These are phyloP conservation scores for Caradrina clavipalpis DNA, from an alignment of 2,888 invertebrate species.

Conservation along the genomic window DNA sequence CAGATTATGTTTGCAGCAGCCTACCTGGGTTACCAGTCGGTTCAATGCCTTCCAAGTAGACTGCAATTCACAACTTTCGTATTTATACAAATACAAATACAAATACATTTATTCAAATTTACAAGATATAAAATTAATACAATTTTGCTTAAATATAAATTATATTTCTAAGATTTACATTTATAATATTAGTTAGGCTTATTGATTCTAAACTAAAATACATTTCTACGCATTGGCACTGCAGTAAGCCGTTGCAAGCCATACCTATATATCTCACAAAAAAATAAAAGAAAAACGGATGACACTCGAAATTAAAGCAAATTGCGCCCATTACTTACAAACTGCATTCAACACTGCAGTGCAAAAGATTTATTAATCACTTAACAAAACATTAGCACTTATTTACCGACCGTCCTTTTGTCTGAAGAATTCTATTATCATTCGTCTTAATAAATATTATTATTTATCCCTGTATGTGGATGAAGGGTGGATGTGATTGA, in stretches of 20 bases:
- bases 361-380: constrained; percentile 34
- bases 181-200: too few relatives aligned
- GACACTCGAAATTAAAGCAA: constrained; percentile 39
- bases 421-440: constrained; percentile 68
- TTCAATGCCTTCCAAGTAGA: too few relatives aligned
- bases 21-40: too few relatives aligned
- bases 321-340: constrained; percentile 40
- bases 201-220: too few relatives aligned
- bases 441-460: constrained; percentile 74
- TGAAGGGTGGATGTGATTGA: constrained; percentile 41
- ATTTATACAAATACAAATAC: too few relatives aligned
- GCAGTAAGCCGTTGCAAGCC: background rate
- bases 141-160: too few relatives aligned
- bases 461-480: constrained; percentile 65
- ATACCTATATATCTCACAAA: constrained; percentile 17
- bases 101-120: too few relatives aligned
- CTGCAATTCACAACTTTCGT: too few relatives aligned
- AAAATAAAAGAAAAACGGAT: background rate
- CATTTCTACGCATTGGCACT: background rate
- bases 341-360: constrained; percentile 31
- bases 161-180: too few relatives aligned
- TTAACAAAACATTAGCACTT: constrained; percentile 13
- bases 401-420: constrained; percentile 29
- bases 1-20: too few relatives aligned
- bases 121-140: too few relatives aligned